A percentile compares a stretch with the other conserved stretches of the same genome.
phyloP scores from a whole-genome alignment of 2,797 vertebrate genomes.

The Sparidentex hasta region DNA sequence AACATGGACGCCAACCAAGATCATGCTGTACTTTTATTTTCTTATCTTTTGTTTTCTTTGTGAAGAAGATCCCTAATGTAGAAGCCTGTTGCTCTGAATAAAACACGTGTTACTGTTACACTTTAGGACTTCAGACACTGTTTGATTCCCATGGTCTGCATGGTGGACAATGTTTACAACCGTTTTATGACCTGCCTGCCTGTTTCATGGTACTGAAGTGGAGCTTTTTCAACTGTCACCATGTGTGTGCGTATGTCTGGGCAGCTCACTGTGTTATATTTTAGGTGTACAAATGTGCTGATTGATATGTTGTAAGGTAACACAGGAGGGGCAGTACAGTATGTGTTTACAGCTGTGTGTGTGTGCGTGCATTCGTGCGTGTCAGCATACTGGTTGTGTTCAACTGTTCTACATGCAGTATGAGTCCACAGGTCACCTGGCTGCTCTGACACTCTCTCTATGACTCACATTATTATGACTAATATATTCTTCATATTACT shows the following conservation, averaged over 20 bases:
- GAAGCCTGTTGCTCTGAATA: constrained; percentile 24
- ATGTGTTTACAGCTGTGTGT: neutral
- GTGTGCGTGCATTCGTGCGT: neutral
- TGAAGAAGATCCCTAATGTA: neutral
- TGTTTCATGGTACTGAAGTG: constrained; percentile 8
- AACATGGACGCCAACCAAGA: constrained; percentile 2
- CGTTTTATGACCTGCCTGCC: constrained; percentile 9
- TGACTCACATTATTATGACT: constrained; percentile 61
- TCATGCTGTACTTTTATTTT: constrained; percentile 12
- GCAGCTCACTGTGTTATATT: constrained; percentile 5
- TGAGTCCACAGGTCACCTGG: constrained; percentile 54
- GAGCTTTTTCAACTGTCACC: constrained; percentile 1
- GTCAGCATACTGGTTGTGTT: constrained; percentile 8
- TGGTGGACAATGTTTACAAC: constrained; percentile 50
- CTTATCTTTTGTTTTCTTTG: constrained; percentile 4
- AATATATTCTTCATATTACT: constrained; percentile 63
- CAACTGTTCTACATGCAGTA: constrained; percentile 32
- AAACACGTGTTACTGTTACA: constrained; percentile 18
- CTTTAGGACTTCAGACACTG: constrained; percentile 30
- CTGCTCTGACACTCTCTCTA: constrained; percentile 65
- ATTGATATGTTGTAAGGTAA: constrained; percentile 15
- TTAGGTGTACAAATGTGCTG: constrained; percentile 3
- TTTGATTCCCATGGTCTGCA: constrained; percentile 36
- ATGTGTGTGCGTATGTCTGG: neutral
- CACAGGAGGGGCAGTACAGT: neutral